Base-by-base conservation (phyloP, 1,140 invertebrate species). In the Lanistes nyassanus region DNA sequence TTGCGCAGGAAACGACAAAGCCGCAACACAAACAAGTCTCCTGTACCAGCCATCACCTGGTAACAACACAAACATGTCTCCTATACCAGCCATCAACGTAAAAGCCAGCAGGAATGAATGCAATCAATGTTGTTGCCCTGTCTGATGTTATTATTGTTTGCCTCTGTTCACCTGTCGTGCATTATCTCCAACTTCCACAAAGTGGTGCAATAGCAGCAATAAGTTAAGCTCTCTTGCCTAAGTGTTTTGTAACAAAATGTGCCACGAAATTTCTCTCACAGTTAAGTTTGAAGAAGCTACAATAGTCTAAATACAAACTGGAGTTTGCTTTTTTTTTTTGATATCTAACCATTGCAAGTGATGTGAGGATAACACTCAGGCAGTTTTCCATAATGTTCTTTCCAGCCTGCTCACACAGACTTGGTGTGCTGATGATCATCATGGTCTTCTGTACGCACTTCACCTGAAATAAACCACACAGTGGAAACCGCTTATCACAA, bases 1-100 rank as follows among this genome's bases (percentile, higher is more conserved):
- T 93, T 93, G 71, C 96, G 91, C 64, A 98, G 90, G 84, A 94
- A 93, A 26, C 97, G 92, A 85, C 96, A 96, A 37, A 97, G 90
- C 51, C 96, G 92, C 86, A 98, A 90, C 67, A 98, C 94, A 76
- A 93, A 91, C 31, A 98, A 90, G 89, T 98, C 94, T 7, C 97
- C 97, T 4, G 96, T 97, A 11, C 97, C 97, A 42, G 96, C 93
- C 94, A 97, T 97, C 19, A 99, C 93, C 92, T 94, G 81, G 4
- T 86, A 67, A 75, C 81, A 73, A 65, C 34, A 81, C 1, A 31
- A 60, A 60, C 3, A 47, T n/a, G n/a, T n/a, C n/a, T n/a, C n/a
- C n/a, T n/a, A n/a, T n/a, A n/a, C n/a, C n/a, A n/a, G n/a, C n/a
- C n/a, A n/a, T n/a, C n/a, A n/a, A n/a, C n/a, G n/a, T n/a, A n/a